These are phyloP conservation scores for Thecophora atra DNA, from an alignment of 2,888 invertebrate genomes.

Conservation along the genomic window DNA sequence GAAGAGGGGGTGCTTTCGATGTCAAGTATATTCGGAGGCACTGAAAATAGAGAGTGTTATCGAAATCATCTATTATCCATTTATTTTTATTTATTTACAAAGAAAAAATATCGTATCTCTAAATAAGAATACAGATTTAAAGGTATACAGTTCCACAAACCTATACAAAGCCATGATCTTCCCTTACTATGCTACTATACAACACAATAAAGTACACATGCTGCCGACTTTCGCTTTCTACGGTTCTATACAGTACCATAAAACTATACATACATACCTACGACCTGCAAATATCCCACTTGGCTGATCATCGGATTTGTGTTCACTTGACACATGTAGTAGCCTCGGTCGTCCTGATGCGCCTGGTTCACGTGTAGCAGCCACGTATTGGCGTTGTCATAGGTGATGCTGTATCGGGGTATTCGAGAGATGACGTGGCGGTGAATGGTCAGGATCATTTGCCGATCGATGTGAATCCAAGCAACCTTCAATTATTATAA, in stretches of 20 bases:
- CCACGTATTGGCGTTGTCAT: conserved; percentile 93
- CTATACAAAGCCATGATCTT: too few relatives aligned
- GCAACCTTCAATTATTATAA: conserved; percentile 88
- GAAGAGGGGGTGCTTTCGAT: conserved; percentile 90
- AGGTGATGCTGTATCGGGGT: conserved; percentile 89
- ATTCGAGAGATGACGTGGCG: conserved; percentile 90
- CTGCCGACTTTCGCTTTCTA: too few relatives aligned
- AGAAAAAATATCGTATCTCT: not conserved
- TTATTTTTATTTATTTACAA: not conserved
- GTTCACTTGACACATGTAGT: conserved; percentile 74
- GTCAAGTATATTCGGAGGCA: conserved; percentile 93
- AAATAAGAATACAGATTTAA: too few relatives aligned
- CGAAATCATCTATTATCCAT: not conserved
- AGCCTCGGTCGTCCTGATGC: conserved; percentile 90
- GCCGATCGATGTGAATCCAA: conserved; percentile 93
- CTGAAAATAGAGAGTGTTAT: conserved; percentile 66
- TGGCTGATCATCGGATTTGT: conserved; percentile 96
- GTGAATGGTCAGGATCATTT: conserved; percentile 93
- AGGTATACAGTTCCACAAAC: too few relatives aligned
- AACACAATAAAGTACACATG: too few relatives aligned
- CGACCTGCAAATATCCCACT: conserved; percentile 91
- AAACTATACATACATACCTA: conserved; percentile 73
- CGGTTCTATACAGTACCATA: too few relatives aligned
- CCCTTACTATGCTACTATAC: too few relatives aligned
- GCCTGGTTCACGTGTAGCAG: conserved; percentile 89